Conservation (phyloP, 2,797 vertebrate species). For the Scyliorhinus canicula region DNA sequence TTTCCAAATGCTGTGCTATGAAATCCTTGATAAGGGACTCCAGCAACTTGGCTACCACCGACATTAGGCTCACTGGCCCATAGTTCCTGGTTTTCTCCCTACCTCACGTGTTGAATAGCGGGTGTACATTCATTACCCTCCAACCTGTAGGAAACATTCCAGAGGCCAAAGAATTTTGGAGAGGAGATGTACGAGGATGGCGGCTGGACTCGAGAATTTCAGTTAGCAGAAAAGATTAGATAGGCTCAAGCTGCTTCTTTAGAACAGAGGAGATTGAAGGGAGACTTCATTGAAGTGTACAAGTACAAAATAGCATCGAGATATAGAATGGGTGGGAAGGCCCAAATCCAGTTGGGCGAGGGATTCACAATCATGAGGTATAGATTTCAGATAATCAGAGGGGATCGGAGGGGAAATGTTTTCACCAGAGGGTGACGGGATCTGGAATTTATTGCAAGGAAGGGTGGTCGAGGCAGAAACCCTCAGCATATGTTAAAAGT, state of each 20-base stretch:
- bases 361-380: not conserved
- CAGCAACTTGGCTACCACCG: no score
- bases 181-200: not conserved
- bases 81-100: no score
- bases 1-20: no score
- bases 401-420: not conserved
- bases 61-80: no score
- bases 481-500: not conserved
- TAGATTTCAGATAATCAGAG: not conserved
- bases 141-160: no score
- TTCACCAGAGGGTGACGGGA: not conserved
- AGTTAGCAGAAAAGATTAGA: no score
- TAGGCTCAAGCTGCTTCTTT: not conserved
- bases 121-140: no score
- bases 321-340: not conserved
- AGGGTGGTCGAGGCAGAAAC: not conserved
- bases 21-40: no score
- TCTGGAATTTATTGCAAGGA: not conserved
- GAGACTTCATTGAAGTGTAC: not conserved
- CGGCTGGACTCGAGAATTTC: not conserved
- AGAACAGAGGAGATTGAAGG: not conserved
- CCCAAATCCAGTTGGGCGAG: not conserved
- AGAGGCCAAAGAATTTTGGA: no score
- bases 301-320: no score
- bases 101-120: no score